A percentile compares a stretch with the other conserved stretches of the same genome.
Conservation (phyloP, 2,797 vertebrate species). For the Fundulus diaphanus region DNA sequence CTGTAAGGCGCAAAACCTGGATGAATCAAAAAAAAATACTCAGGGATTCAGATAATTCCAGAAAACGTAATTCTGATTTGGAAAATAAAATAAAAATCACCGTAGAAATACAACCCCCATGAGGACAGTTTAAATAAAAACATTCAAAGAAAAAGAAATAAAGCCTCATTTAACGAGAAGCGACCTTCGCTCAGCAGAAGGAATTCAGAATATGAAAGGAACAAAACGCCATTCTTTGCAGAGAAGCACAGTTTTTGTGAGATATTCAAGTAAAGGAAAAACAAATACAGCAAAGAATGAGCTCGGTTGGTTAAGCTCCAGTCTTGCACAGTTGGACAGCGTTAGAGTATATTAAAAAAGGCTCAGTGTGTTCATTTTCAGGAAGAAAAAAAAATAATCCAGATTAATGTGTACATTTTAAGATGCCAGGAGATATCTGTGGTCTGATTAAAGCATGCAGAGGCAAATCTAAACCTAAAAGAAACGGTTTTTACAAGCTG, state of each 20-base stretch:
- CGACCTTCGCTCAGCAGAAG: conserved; percentile 27
- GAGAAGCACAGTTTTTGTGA: conserved; percentile 24
- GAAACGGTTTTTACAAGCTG: conserved; percentile 41
- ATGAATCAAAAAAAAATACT: conserved; percentile 1
- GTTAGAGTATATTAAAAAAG: conserved; percentile 29
- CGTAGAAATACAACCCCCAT: not conserved
- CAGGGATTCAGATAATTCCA: conserved; percentile 3
- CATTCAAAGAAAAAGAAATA: not conserved
- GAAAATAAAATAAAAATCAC: conserved; percentile 7
- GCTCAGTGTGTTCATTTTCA: conserved; percentile 18
- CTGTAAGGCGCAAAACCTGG: not conserved
- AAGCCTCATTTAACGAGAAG: conserved; percentile 19
- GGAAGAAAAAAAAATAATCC: conserved; percentile 5
- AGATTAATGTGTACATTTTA: conserved; percentile 1
- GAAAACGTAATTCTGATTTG: not conserved
- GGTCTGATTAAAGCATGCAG: conserved; percentile 50
- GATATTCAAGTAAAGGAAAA: conserved; percentile 27
- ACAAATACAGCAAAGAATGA: conserved; percentile 15
- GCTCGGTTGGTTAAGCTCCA: conserved; percentile 52
- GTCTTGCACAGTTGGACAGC: conserved; percentile 5
- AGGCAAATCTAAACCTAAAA: conserved; percentile 25
- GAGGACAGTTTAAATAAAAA: conserved; percentile 17
- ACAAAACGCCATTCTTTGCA: conserved; percentile 12
- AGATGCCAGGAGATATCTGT: conserved; percentile 13
- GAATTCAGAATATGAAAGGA: conserved; percentile 20